Percentiles rank a stretch among this genome's conserved stretches.
phyloP scores from a whole-genome alignment of 1,140 invertebrate genomes.

The Leptopilina boulardi region DNA sequence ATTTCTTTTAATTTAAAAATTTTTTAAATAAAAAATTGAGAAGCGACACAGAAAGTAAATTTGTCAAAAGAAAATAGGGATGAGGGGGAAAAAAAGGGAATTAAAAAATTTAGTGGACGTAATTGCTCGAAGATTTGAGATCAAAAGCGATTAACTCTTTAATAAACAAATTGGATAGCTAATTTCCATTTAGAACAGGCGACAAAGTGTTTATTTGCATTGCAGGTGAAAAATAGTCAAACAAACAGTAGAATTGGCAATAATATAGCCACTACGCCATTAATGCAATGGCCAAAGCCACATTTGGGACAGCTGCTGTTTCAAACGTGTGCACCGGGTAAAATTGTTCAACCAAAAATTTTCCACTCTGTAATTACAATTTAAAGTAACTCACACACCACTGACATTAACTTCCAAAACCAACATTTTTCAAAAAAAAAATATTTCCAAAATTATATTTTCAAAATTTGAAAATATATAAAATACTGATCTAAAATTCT shows the following conservation, averaged over 20 bases:
- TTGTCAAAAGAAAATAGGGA: too few relatives aligned
- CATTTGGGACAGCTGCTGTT: constrained; percentile 12
- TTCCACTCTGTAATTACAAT: not conserved
- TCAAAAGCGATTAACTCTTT: too few relatives aligned
- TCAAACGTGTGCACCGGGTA: not conserved
- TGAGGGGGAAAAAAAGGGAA: too few relatives aligned
- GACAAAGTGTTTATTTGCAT: constrained; percentile 1
- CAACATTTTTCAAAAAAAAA: not conserved
- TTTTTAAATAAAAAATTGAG: too few relatives aligned
- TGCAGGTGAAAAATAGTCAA: not conserved
- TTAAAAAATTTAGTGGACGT: too few relatives aligned
- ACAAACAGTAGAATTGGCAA: constrained; percentile 3
- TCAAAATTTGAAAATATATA: too few relatives aligned
- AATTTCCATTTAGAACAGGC: not conserved
- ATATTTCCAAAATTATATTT: too few relatives aligned
- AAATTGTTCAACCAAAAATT: constrained; percentile 6
- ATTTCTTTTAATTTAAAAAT: too few relatives aligned
- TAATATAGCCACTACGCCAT: not conserved
- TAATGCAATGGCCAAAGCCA: not conserved
- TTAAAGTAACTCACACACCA: not conserved
- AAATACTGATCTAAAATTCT: too few relatives aligned
- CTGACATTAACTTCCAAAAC: not conserved
- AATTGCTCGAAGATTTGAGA: too few relatives aligned
- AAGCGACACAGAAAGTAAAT: too few relatives aligned
- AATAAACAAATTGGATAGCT: not conserved